A percentile compares a stretch with the other conserved stretches of the same genome.
Evolutionary conservation across 2,888 invertebrate genomes (phyloP).

Genomic region (Drosophila formosana): DNA sequence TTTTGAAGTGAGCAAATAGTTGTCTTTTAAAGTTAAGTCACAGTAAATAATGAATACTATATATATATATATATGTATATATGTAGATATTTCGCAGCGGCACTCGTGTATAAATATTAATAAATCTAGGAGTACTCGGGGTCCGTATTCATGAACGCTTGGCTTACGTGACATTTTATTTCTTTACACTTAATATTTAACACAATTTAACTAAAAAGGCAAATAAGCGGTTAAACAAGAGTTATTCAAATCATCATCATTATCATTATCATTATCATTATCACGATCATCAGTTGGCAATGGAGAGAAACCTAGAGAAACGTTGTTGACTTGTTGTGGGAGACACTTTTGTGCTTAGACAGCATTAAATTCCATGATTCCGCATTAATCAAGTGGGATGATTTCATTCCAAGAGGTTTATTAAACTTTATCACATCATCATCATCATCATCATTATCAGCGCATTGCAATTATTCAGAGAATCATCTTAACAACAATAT

Average conservation of each 20-base stretch:
- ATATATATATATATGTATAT: constrained; percentile 5
- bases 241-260: constrained; percentile 10
- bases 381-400: constrained; percentile 16
- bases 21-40: constrained; percentile 27
- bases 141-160: constrained; percentile 14
- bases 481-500: constrained; percentile 1
- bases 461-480: not conserved
- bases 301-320: not conserved
- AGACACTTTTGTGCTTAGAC: constrained; percentile 4
- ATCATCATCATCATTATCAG: constrained; percentile 3
- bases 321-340: constrained; percentile 4
- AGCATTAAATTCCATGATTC: constrained; percentile 11
- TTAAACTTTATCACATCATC: constrained; percentile 9
- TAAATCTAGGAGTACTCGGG: constrained; percentile 16
- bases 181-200: constrained; percentile 32
- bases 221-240: constrained; percentile 15
- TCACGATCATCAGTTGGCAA: not conserved
- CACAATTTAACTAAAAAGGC: constrained; percentile 19
- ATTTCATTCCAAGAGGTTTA: constrained; percentile 16
- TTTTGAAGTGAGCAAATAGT: constrained; percentile 18
- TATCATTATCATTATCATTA: not conserved
- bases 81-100: not conserved
- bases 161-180: constrained; percentile 33
- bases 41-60: constrained; percentile 46
- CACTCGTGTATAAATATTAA: constrained; percentile 36